Evolutionary conservation across 1,140 invertebrate species (phyloP), one percentile per base, ranked within the genome.

Genomic region (Cotesia glomerata): DNA sequence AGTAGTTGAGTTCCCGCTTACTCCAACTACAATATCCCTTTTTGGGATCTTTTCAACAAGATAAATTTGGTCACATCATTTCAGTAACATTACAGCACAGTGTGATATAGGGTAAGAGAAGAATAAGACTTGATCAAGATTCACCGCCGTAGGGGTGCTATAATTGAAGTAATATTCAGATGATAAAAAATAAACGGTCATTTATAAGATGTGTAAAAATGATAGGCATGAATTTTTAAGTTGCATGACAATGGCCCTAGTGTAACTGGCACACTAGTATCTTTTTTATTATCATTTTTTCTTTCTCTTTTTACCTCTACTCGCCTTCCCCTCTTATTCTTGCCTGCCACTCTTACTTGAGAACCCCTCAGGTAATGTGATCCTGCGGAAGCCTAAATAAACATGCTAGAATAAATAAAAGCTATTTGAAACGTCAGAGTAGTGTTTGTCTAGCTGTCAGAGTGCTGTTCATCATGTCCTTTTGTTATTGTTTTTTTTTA

Each of bases 351-450:
- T 54, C 63, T 69, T 52, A 59, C 39, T 51, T 64, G 34, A 34
- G 58, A 49, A 54, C 65, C 66, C 63, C 74, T 78, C 80, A 83
- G 82, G 81, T 83, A 84, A 83, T 78, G 80, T 75, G 82, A 84
- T 83, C 80, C 78, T 76, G 66, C 54, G 75, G 77, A 78, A 81
- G 80, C 82, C 81, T 84, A 84, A 84, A 84, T 83, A 84, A 83
- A 84, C 81, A 82, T 74, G 74, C 73, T 82, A 83, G 80, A 82
- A 83, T 84, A 83, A 84, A 83, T 84, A 84, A 83, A 83, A 83
- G 82, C 79, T 84, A 83, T 84, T 84, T 80, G 79, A 81, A 82
- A 84, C 75, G 81, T 83, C 82, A 82, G 76, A 61, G 52, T 77
- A 71, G 70, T 83, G 81, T 83, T 84, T 84, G 77, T 76, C 80